These are phyloP conservation scores for Tragelaphus strepsiceros DNA, from an alignment of 2,113 vertebrate species.

Conservation along the genomic window DNA sequence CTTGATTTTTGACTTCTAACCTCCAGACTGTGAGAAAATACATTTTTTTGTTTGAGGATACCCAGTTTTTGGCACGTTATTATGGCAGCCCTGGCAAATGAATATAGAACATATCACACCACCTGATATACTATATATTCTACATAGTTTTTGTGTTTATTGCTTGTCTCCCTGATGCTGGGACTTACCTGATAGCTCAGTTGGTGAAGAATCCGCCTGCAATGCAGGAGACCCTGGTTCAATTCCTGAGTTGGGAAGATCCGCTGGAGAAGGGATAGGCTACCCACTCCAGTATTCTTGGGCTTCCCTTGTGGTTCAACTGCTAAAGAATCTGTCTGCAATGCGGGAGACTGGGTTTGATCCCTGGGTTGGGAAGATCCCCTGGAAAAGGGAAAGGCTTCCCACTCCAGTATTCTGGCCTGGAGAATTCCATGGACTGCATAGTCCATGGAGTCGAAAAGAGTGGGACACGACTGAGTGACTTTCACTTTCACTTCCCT, in stretches of 20 bases:
- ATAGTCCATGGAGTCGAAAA: neutral
- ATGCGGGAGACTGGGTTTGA: neutral
- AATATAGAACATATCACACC: neutral
- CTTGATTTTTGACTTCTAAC: neutral
- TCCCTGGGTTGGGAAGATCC: neutral
- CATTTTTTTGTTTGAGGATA: neutral
- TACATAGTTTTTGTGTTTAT: neutral
- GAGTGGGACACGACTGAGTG: neutral
- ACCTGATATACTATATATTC: neutral
- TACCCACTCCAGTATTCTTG: neutral
- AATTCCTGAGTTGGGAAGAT: neutral
- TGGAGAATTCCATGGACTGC: neutral
- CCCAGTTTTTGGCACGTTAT: neutral
- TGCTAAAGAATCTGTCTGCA: neutral
- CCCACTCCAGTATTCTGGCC: neutral
- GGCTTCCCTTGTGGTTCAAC: neutral
- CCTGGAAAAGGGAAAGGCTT: neutral
- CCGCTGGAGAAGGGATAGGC: neutral
- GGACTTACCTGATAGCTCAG: neutral
- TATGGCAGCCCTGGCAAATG: neutral
- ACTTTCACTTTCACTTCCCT: neutral
- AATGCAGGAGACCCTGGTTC: neutral
- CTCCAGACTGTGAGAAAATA: neutral
- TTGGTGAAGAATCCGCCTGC: neutral
- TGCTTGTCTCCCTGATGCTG: neutral